Percentiles rank a stretch among this genome's conserved stretches.
phyloP scores from a whole-genome alignment of 2,797 vertebrate genomes.

The Lagorchestes hirsutus region DNA sequence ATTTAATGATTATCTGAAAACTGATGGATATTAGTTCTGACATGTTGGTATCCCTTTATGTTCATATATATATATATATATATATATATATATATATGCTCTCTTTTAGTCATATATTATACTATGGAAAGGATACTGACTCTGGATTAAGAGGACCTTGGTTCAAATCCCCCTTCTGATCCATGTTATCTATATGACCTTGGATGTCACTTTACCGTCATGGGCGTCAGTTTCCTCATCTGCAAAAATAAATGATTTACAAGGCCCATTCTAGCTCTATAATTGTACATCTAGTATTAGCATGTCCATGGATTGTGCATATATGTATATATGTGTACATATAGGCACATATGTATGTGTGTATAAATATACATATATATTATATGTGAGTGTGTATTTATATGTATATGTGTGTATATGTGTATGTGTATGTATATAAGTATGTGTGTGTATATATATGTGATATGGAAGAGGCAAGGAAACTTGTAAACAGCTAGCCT shows the following conservation, averaged over 20 bases:
- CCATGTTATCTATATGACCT: background rate
- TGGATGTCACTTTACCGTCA: background rate
- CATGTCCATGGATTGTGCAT: background rate
- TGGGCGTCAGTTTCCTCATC: background rate
- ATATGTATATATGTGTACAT: background rate
- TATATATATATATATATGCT: background rate
- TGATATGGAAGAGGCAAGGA: slow-evolving; percentile 76
- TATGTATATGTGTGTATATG: slow-evolving; percentile 47
- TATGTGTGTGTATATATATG: slow-evolving; percentile 8
- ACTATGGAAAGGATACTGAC: background rate
- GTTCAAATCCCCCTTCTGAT: background rate
- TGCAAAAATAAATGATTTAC: background rate
- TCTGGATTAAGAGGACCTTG: background rate
- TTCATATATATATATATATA: background rate
- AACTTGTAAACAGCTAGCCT: slow-evolving; percentile 80
- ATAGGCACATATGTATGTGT: too few relatives aligned
- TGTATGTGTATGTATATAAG: background rate
- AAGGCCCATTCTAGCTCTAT: background rate
- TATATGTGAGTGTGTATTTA: background rate
- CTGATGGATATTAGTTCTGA: background rate
- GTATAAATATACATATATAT: too few relatives aligned
- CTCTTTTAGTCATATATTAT: background rate
- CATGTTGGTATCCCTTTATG: background rate
- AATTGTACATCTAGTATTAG: background rate
- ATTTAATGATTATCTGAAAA: slow-evolving; percentile 28